phyloP scores from a whole-genome alignment of 2,888 invertebrate genomes.

The Tinea pellionella region DNA sequence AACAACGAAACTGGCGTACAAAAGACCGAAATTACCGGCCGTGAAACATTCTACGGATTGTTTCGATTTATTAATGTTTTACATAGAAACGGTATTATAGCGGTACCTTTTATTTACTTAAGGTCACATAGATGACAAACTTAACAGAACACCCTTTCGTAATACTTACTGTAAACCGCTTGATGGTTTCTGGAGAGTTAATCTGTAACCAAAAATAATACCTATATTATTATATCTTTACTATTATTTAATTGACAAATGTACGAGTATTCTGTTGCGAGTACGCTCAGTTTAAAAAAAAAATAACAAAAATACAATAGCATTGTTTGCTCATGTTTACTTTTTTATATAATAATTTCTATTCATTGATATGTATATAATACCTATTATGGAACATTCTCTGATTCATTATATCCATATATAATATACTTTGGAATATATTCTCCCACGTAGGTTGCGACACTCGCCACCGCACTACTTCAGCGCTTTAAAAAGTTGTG shows the following conservation, averaged over 20 bases:
- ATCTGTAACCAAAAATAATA: neutral
- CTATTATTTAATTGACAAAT: too few species aligned
- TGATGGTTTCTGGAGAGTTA: neutral
- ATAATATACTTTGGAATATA: neutral
- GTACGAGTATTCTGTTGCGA: too few species aligned
- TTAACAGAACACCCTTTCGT: neutral
- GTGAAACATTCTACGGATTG: slow-evolving; percentile 15
- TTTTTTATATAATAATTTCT: neutral
- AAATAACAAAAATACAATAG: too few species aligned
- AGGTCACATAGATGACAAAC: neutral
- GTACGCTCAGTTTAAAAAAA: too few species aligned
- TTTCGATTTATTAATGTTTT: slow-evolving; percentile 13
- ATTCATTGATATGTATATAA: slow-evolving; percentile 3
- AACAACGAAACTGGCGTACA: slow-evolving; percentile 16
- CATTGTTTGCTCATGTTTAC: neutral
- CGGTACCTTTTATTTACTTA: neutral
- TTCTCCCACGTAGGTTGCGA: slow-evolving; percentile 27
- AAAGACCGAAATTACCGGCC: slow-evolving; percentile 14
- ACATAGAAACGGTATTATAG: slow-evolving; percentile 5
- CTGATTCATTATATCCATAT: neutral
- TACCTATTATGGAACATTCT: neutral
- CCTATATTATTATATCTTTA: too few species aligned
- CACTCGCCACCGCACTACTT: slow-evolving; percentile 17
- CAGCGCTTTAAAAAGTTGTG: slow-evolving; percentile 24
- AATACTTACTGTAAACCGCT: neutral